Base-by-base conservation (phyloP, 2,113 vertebrate species). In the Corythornis vintsioides region DNA sequence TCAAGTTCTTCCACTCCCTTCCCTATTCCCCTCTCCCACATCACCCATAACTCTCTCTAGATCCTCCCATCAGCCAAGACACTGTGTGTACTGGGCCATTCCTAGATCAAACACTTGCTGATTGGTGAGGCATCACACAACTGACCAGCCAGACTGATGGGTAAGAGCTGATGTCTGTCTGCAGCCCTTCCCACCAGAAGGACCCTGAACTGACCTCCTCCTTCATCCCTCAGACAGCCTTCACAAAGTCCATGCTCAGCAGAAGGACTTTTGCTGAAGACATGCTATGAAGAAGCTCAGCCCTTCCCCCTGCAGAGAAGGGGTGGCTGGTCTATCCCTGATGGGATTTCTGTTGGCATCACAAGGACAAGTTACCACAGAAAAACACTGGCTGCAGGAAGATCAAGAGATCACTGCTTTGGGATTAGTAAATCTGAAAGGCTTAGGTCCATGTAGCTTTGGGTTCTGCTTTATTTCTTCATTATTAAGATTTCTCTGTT, bases 351-450 rank as follows among this genome's bases (percentile, higher is more conserved):
- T 66, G 5, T 7, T 75, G 53, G 21, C 40, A 75, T 29, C 31
- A 20, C 4, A 10, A 65, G 24, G 10, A 4, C 10, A 20, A 17
- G 33, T 22, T 69, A 65, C 8, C 31, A 53, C 18, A 83, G 82
- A 86, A 91, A 92, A 35, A 0, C 50, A 13, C 10, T 20, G 60
- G 10, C 47, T 82, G 26, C 53, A 64, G 22, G 11, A 74, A 89
- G 6, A 64, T 28, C 9, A 69, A 15, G 18, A 85, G 12, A 7
- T 72, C 0, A 0, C 0, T 84, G 8, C 22, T 81, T 57, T 4
- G 6, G 45, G 45, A 78, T 40, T 53, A 60, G 2, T 14, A 86
- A 48, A 0, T 40, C 42, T 35, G 57, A n/a, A 53, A 76, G 38
- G 20, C 16, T 73, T 47, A 21, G 9, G 3, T 14, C 13, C 9